Percentiles rank a stretch among this genome's conserved stretches.
Evolutionary conservation across 2,888 invertebrate genomes (phyloP).

Genomic region (Sesamia inferens): DNA sequence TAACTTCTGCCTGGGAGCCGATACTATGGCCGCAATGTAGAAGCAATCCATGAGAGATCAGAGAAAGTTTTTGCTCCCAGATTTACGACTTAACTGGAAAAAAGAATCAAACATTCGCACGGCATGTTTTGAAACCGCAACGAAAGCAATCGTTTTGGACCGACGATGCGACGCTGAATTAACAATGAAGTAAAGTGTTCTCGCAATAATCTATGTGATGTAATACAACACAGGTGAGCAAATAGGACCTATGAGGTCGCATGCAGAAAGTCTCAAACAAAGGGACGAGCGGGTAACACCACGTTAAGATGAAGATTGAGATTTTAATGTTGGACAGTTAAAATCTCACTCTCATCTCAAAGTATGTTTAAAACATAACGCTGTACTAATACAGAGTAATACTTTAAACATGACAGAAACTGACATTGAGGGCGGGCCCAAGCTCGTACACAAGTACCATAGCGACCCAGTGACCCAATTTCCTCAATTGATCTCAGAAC

Average conservation of each 20-base stretch:
- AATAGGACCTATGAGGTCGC: background rate
- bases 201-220: slow-evolving; percentile 22
- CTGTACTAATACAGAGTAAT: background rate
- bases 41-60: slow-evolving; percentile 9
- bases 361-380: no score
- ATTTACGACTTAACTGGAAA: slow-evolving; percentile 27
- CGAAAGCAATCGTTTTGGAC: slow-evolving; percentile 21
- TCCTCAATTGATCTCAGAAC: slow-evolving; percentile 45
- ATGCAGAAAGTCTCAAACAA: background rate
- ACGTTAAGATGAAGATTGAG: background rate
- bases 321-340: no score
- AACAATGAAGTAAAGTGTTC: slow-evolving; percentile 41
- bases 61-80: slow-evolving; percentile 3
- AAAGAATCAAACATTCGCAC: slow-evolving; percentile 30
- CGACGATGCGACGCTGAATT: slow-evolving; percentile 25
- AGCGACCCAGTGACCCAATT: slow-evolving; percentile 56
- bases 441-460: slow-evolving; percentile 43
- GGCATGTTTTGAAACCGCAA: slow-evolving; percentile 29
- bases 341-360: no score
- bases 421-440: slow-evolving; percentile 2
- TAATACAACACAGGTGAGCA: background rate
- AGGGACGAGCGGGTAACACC: background rate
- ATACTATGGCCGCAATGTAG: background rate
- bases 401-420: background rate
- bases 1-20: no score